Percentiles rank a stretch among this genome's conserved stretches.
phyloP scores from a whole-genome alignment of 1,140 invertebrate genomes.

The Ditylenchus dipsaci region DNA sequence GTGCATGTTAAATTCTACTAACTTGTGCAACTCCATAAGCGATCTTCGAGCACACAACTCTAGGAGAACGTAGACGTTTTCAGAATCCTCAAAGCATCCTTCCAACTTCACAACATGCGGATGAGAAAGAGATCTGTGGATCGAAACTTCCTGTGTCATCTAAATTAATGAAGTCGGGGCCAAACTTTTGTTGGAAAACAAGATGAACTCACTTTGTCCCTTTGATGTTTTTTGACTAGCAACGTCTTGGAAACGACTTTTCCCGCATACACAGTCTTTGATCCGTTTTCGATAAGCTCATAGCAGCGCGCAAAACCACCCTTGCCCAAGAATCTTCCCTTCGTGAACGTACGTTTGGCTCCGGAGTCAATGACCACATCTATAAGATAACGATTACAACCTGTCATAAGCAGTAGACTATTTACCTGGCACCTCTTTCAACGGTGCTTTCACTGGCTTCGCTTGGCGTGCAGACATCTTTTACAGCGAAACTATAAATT shows the following conservation, averaged over 20 bases:
- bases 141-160: slow-evolving; percentile 81
- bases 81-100: slow-evolving; percentile 84
- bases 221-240: slow-evolving; percentile 70
- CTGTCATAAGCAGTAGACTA: too few relatives aligned
- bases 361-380: not conserved
- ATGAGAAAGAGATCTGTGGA: slow-evolving; percentile 80
- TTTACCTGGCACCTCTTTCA: too few relatives aligned
- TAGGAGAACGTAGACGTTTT: slow-evolving; percentile 91
- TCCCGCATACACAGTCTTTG: slow-evolving; percentile 76
- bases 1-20: too few relatives aligned
- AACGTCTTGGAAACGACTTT: slow-evolving; percentile 92
- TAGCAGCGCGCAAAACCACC: slow-evolving; percentile 99
- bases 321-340: slow-evolving; percentile 63
- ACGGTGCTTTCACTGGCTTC: too few relatives aligned
- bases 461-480: too few relatives aligned
- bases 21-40: slow-evolving; percentile 72
- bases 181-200: not conserved
- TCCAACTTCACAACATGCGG: slow-evolving; percentile 87
- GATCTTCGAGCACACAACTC: slow-evolving; percentile 85
- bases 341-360: slow-evolving; percentile 2
- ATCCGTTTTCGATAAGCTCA: slow-evolving; percentile 81
- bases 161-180: slow-evolving; percentile 44
- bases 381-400: not conserved
- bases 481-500: too few relatives aligned
- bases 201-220: slow-evolving; percentile 27